Evolutionary conservation across 2,797 vertebrate genomes (phyloP), one percentile per base, ranked within the genome.

Genomic region (Spinus pinus): DNA sequence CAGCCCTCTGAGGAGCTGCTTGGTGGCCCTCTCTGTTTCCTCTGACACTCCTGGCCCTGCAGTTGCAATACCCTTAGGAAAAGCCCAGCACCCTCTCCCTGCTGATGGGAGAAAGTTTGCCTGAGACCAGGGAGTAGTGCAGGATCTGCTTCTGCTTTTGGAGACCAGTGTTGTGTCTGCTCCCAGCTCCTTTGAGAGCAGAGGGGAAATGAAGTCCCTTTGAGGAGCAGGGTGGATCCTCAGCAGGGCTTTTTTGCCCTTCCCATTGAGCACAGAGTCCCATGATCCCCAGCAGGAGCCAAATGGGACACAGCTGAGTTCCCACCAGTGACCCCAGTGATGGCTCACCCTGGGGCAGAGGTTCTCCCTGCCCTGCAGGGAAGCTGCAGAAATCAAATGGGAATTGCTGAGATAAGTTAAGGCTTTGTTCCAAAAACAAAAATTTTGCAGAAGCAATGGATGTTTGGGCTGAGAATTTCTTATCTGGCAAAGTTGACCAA

Each of bases 361-460:
- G 31, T 80, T 85, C 60, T 22, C 66, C 66, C 49, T 80, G 50
- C 54, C n/a, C 70, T 75, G 82, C 14, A 20, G 85, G 81, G 90
- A 77, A 86, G 82, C 82, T 75, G 85, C 72, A 90, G 73, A 69
- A 69, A 27, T 81, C 65, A 91, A 85, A 86, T 90, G 80, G 46
- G 41, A 94, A 91, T 78, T 88, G 66, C 73, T 96, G 91, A 83
- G 73, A 35, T 44, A 85, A 86, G 57, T 69, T 60, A 61, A 51
- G 54, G 80, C 62, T 94, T 94, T 84, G 66, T 66, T 37, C 79
- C 58, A 73, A 84, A 74, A 22, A 0, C 53, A 90, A 86, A 88
- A 44, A 47, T 30, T 90, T 69, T 91, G 87, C 73, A 70, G 62
- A 92, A 89, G 87, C 16, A n/a, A 37, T 67, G 58, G 18, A n/a